Base-by-base conservation (phyloP, 2,797 vertebrate genomes). In the Gymnothorax javanicus region DNA sequence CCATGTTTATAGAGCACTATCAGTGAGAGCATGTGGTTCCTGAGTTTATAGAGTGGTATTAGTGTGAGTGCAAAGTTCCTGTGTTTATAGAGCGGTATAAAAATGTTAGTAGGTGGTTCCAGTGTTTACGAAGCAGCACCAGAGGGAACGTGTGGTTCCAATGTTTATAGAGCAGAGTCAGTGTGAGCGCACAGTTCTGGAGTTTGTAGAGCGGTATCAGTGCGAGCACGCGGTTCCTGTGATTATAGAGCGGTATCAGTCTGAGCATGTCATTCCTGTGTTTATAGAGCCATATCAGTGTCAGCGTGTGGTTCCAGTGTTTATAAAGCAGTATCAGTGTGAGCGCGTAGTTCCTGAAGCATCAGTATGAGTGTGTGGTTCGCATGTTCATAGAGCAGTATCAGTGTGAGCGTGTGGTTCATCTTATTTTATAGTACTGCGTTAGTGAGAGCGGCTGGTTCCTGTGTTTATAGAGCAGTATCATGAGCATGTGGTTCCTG, bases 401-500 rank as follows among this genome's bases (percentile, higher is more conserved):
- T 17, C 67, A 25, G 67, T 71, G 23, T 71, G n/a, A 2, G 64
- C 3, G 64, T 17, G 64, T 69, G 20, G n/a, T n/a, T n/a, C n/a
- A n/a, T n/a, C n/a, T n/a, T n/a, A n/a, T n/a, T n/a, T n/a, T n/a
- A n/a, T n/a, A n/a, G n/a, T n/a, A n/a, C n/a, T n/a, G n/a, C n/a
- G n/a, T n/a, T n/a, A n/a, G n/a, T n/a, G n/a, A n/a, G n/a, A n/a
- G n/a, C n/a, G n/a, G n/a, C n/a, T 23, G 20, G 1, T 6, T 17
- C 13, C 3, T 1, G 1, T 23, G 64, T 17, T 23, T 0, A 2
- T 60, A 23, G n/a, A 6, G n/a, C 23, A 25, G 67, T 71, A 9
- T 25, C 33, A 43, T 43, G 33, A 71, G 23, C n/a, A 0, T 3
- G 5, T 17, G 43, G 73, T 89, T 86, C 85, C n/a, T 88, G 87